Conservation (phyloP, 2,797 vertebrate genomes). For the Mormyrops attenuatus region DNA sequence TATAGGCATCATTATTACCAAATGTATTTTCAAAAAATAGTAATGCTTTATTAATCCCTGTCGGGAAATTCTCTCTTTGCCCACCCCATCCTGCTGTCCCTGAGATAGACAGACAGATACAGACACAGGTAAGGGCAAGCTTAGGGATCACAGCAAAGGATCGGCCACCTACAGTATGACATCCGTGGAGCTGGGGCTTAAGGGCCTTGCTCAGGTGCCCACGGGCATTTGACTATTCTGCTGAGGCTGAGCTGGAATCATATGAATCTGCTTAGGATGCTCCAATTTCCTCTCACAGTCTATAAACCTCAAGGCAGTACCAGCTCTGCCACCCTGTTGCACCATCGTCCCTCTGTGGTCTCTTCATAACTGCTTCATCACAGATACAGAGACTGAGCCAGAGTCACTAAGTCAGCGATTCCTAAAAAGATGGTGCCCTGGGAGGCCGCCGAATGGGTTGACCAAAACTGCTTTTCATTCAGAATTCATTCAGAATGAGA, state of each 20-base stretch:
- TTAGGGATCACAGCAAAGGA: background rate
- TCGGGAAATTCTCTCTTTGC: background rate
- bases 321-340: no score
- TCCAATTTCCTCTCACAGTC: no score
- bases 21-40: no score
- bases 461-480: no score
- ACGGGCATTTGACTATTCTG: background rate
- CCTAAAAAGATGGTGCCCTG: background rate
- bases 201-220: background rate
- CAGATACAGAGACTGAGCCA: no score
- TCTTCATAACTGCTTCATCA: background rate
- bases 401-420: no score
- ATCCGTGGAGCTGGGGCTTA: background rate
- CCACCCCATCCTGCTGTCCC: background rate
- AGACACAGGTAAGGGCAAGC: background rate
- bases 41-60: background rate
- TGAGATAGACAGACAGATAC: background rate
- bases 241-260: no score
- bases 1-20: no score
- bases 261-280: no score
- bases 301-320: background rate
- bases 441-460: conserved; percentile 25
- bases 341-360: background rate
- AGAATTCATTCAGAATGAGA: no score
- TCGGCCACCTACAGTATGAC: background rate